Percentiles rank a stretch among this genome's conserved stretches.
phyloP scores from a whole-genome alignment of 2,113 vertebrate species.

The Fulica atra region DNA sequence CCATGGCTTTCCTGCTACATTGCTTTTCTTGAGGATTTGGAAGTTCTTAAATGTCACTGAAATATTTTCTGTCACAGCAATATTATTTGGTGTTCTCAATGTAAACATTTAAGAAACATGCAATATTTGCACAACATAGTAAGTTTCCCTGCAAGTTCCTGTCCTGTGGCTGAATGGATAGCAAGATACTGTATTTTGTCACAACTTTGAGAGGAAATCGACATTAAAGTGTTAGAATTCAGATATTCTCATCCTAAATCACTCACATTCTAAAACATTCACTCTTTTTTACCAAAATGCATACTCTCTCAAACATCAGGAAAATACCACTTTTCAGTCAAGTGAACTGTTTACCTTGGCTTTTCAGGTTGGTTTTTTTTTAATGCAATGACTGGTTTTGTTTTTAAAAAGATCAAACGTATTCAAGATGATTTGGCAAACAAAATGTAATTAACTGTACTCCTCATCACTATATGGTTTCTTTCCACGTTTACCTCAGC shows the following conservation, averaged over 20 bases:
- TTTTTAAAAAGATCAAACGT: not conserved
- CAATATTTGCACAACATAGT: not conserved
- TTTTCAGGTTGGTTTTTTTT: not conserved
- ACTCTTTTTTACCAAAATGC: not conserved
- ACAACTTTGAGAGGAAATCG: not conserved
- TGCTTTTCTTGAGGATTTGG: not conserved
- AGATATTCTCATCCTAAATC: not conserved
- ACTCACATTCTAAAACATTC: not conserved
- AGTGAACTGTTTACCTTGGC: not conserved
- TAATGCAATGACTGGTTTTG: not conserved
- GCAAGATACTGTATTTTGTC: not conserved
- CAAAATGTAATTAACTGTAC: not conserved
- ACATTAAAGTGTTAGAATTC: not conserved
- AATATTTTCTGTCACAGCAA: not conserved
- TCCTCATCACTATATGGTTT: not conserved
- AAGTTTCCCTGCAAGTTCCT: not conserved
- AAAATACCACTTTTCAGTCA: not conserved
- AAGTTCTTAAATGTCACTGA: not conserved
- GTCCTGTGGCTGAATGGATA: not conserved
- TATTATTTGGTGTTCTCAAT: not conserved
- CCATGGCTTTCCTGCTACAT: not conserved
- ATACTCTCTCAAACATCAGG: not conserved
- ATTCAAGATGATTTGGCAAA: not conserved
- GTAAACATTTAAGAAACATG: not conserved
- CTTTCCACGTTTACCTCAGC: not conserved